Conservation (phyloP, 2,888 invertebrate species). For the Lithosia quadra region DNA sequence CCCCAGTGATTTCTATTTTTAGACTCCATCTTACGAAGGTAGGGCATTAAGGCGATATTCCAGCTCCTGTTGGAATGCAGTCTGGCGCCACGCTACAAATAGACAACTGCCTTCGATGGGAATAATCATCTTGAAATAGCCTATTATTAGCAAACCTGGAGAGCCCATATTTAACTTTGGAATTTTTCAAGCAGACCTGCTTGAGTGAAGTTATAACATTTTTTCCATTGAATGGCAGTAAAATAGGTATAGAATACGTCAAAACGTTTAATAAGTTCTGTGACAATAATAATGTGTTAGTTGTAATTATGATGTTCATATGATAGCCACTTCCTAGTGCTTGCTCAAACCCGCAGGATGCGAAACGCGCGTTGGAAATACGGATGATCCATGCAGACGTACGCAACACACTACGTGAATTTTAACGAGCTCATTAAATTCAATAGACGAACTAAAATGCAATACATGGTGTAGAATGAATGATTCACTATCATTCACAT, state of each 20-base stretch:
- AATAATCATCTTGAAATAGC: constrained; percentile 66
- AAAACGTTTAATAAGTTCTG: neutral
- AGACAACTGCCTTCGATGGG: constrained; percentile 67
- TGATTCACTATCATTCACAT: constrained; percentile 66
- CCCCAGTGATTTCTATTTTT: constrained; percentile 73
- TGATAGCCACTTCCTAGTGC: constrained; percentile 74
- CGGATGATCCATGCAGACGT: constrained; percentile 79
- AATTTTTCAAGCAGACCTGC: neutral
- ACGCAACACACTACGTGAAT: constrained; percentile 75
- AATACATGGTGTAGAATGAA: constrained; percentile 67
- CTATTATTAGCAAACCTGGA: constrained; percentile 42
- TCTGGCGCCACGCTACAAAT: constrained; percentile 81
- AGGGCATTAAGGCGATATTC: constrained; percentile 78
- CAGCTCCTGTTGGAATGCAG: constrained; percentile 81
- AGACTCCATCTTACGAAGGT: constrained; percentile 65
- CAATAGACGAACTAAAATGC: constrained; percentile 76
- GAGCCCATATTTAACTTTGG: neutral
- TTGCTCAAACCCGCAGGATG: constrained; percentile 73
- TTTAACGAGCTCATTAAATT: constrained; percentile 80
- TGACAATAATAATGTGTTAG: neutral
- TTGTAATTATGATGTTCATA: constrained; percentile 39
- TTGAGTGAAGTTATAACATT: neutral
- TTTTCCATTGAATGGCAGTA: neutral
- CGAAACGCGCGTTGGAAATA: constrained; percentile 74
- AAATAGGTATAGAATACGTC: too few relatives aligned